Conservation (phyloP, 1,140 invertebrate genomes). For the Drosophila grimshawi region DNA sequence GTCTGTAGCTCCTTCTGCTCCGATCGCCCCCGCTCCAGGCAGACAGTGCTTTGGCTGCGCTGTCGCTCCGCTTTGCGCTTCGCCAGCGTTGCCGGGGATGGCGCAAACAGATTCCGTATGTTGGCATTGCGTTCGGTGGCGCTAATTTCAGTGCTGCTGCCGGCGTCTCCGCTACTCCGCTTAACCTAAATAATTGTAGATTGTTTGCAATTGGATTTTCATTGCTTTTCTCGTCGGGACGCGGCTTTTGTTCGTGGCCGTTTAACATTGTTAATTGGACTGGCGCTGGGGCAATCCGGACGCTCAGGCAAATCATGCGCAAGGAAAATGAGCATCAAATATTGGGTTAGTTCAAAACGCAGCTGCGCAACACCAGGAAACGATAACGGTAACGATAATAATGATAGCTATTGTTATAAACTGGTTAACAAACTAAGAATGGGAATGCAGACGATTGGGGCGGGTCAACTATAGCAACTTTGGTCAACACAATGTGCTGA, state of each 20-base stretch:
- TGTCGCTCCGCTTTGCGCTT: conserved; percentile 61
- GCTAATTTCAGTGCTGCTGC: conserved; percentile 55
- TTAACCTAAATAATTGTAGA: conserved; percentile 73
- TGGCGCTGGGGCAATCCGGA: conserved; percentile 33
- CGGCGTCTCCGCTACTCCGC: conserved; percentile 42
- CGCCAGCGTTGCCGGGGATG: conserved; percentile 52
- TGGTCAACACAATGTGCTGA: conserved; percentile 58
- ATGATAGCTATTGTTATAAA: conserved; percentile 53
- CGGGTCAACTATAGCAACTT: conserved; percentile 38
- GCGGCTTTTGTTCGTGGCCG: conserved; percentile 29
- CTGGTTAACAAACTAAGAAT: conserved; percentile 32
- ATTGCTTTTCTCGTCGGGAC: conserved; percentile 22
- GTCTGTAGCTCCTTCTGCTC: conserved; percentile 21
- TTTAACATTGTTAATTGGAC: conserved; percentile 51
- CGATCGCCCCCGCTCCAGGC: conserved; percentile 50
- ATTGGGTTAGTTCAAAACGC: conserved; percentile 64
- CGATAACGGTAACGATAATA: conserved; percentile 31
- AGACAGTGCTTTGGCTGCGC: conserved; percentile 67
- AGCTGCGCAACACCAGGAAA: conserved; percentile 16
- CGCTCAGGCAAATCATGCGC: conserved; percentile 46
- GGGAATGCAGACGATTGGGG: conserved; percentile 30
- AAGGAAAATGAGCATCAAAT: conserved; percentile 30
- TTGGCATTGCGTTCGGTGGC: conserved; percentile 69
- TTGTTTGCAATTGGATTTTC: conserved; percentile 47
- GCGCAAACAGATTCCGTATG: conserved; percentile 75